A percentile compares a stretch with the other conserved stretches of the same genome.
Conservation (phyloP, 2,113 vertebrate species). For the Panthera uncia region DNA sequence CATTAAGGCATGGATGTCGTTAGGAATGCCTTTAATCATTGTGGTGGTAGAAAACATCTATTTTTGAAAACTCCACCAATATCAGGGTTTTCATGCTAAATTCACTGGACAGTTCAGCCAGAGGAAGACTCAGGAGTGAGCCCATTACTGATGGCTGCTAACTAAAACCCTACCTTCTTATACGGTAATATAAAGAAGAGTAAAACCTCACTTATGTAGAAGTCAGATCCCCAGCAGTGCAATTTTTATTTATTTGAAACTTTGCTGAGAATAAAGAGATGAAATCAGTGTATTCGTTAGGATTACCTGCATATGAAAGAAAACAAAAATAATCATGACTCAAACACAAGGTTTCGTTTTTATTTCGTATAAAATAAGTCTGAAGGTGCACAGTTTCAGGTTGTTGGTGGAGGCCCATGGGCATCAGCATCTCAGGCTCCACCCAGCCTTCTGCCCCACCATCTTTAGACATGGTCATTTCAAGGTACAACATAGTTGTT, state of each 20-base stretch:
- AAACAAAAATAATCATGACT: not conserved
- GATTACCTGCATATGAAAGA: not conserved
- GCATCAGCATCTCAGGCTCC: not conserved
- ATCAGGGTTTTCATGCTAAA: not conserved
- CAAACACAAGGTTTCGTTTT: not conserved
- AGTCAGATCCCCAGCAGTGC: not conserved
- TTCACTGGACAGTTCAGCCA: not conserved
- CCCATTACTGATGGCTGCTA: not conserved
- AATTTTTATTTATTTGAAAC: not conserved
- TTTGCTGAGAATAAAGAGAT: not conserved
- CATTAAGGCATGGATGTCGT: not conserved
- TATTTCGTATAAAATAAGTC: not conserved
- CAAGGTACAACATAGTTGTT: not conserved
- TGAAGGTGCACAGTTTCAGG: not conserved
- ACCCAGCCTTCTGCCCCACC: not conserved
- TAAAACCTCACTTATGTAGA: not conserved
- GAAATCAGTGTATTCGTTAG: not conserved
- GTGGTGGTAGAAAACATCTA: not conserved
- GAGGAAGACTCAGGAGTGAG: not conserved
- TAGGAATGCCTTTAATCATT: slow-evolving; percentile 13
- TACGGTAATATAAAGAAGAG: not conserved
- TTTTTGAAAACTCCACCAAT: not conserved
- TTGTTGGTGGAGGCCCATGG: not conserved
- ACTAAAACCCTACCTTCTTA: not conserved
- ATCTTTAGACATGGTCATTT: not conserved